Evolutionary conservation across 1,140 invertebrate genomes (phyloP), one percentile per base, ranked within the genome.

Genomic region (Heliothis subflexa): DNA sequence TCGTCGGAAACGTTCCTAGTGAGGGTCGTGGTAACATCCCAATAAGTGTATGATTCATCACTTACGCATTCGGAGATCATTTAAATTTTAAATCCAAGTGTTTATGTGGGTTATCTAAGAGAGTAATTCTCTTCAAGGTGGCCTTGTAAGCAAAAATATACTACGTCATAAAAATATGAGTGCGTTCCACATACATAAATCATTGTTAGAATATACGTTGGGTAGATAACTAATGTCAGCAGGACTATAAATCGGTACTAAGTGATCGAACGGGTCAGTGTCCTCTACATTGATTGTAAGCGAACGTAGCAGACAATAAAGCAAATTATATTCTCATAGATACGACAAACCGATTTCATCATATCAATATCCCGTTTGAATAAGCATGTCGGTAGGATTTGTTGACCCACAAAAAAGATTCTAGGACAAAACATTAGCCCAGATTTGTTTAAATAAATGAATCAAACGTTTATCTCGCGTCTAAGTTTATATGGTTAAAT

Each of bases 201-300:
- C 33, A 40, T 81, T 74, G 73, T 79, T 72, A 72, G 68, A 25
- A 72, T 73, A 64, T 76, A 68, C 64, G 47, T 33, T 66, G 3
- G 21, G 21, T 59, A 59, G 73, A 64, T 75, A 77, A 79, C 21
- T 78, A 77, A 81, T 85, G 79, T 79, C 83, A 82, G 62, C 66
- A 61, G 16, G 75, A 81, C 76, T 71, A 85, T 84, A 87, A 89
- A 89, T 89, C 85, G 84, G 83, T 83, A 83, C 80, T 78, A 81
- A 85, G 81, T 78, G 73, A 88, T 83, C 74, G 78, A 85, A 79
- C 85, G 78, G 88, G 88, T 89, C 90, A 90, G 76, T 85, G 88
- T 85, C 88, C 90, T 86, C 77, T 89, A 85, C 78, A 86, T 87
- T 87, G 84, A 80, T 78, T 82, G 78, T 81, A 75, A 85, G 75